Base-by-base conservation (phyloP, 2,113 vertebrate genomes). In the Acinonyx jubatus region DNA sequence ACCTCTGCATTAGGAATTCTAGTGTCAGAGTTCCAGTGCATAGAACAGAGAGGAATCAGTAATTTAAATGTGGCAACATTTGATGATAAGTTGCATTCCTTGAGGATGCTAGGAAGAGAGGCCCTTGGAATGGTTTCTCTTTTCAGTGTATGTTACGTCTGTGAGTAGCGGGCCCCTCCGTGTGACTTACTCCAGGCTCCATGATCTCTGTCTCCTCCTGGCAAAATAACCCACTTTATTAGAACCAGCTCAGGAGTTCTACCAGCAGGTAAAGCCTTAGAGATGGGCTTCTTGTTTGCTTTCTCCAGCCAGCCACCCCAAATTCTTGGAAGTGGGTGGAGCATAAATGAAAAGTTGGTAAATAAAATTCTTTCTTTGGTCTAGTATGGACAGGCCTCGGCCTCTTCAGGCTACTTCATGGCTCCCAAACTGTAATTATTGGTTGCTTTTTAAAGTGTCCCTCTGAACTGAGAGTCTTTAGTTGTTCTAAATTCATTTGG, bases 381-480 rank as follows among this genome's bases (percentile, higher is more conserved):
- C 80, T 95, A 73, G 0, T 57, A 71, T 14, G 65, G 96, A 95
- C 33, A 87, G 55, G 55, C 55, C 18, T 74, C 45, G 38, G 80
- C 95, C 95, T 97, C 96, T 94, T 83, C 13, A 15, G 92, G 69
- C 69, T 57, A 9, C 82, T 96, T 65, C 76, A 52, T 29, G 65
- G 71, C 93, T 97, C 93, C 91, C 66, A 61, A 95, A 48, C 95
- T 88, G 11, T 98, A 97, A 98, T 97, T 98, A 98, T 55, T 36
- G 61, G 98, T 97, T 97, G 85, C 98, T 97, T 98, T 98, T 98
- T 97, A 96, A 81, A 96, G 97, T 68, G 91, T 93, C 78, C 19
- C 73, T 96, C 91, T 82, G 93, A 96, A 98, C 89, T 86, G 73
- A 96, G 96, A 97, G 81, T 38, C 93, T 91, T 91, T 19, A 50